Evolutionary conservation across 2,888 invertebrate genomes (phyloP).

Genomic region (Scaptomyza parva): DNA sequence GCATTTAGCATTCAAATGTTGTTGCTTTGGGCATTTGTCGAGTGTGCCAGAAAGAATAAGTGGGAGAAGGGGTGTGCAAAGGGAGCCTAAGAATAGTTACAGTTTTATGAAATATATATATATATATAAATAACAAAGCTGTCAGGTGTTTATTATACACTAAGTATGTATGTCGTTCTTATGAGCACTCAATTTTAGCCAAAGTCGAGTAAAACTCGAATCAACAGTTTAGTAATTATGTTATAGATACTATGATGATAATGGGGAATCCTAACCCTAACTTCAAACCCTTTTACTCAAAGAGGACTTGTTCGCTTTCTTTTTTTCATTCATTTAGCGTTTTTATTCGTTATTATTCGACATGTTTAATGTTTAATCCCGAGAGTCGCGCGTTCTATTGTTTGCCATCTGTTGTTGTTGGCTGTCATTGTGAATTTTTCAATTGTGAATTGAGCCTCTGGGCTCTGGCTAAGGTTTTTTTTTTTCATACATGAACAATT

Average conservation of each 20-base stretch:
- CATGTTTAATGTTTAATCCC: slow-evolving; percentile 42
- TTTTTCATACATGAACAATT: slow-evolving; percentile 18
- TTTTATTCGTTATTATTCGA: slow-evolving; percentile 10
- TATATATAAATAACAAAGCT: slow-evolving; percentile 24
- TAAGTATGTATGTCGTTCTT: slow-evolving; percentile 10
- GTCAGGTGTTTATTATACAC: slow-evolving; percentile 50
- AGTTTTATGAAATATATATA: slow-evolving; percentile 26
- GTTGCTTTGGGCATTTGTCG: slow-evolving; percentile 22
- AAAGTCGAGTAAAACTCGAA: slow-evolving; percentile 32
- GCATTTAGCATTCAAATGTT: slow-evolving; percentile 48
- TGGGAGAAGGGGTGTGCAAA: neutral
- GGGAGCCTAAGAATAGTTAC: slow-evolving; percentile 48
- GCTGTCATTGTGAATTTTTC: slow-evolving; percentile 59
- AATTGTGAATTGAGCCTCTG: slow-evolving; percentile 68
- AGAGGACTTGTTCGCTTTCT: slow-evolving; percentile 28
- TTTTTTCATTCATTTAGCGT: slow-evolving; percentile 24
- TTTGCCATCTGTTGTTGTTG: slow-evolving; percentile 59
- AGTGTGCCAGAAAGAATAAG: neutral
- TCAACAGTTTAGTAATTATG: slow-evolving; percentile 49
- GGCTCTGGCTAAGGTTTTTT: slow-evolving; percentile 24
- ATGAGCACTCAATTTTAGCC: slow-evolving; percentile 50
- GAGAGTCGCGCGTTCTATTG: slow-evolving; percentile 63
- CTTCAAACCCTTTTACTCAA: slow-evolving; percentile 15
- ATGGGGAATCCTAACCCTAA: slow-evolving; percentile 21
- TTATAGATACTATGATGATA: slow-evolving; percentile 41